Evolutionary conservation across 2,888 invertebrate species (phyloP), one percentile per base, ranked within the genome.

Genomic region (Euzetes globulus): DNA sequence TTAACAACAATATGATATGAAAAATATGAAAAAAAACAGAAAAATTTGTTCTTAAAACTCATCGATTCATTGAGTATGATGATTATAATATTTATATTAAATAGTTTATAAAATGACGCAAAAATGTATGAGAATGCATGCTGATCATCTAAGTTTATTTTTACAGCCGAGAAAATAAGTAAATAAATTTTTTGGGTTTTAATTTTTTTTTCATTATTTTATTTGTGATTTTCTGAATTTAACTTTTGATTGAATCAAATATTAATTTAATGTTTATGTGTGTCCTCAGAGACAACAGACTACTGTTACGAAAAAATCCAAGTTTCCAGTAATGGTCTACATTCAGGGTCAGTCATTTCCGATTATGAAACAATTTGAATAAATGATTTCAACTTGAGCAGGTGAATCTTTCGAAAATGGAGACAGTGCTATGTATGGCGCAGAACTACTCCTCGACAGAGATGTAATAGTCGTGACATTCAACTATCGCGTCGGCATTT

Each of bases 401-500:
- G 86, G 85, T 0, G 86, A 86, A 13, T 84, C 84, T 52, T 86
- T 84, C 79, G 83, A 83, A 74, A 80, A 80, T 4, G 85, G 84
- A 15, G 82, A 84, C 72, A 84, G 85, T 0, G 83, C 83, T 72
- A 82, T 83, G 50, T 85, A 83, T 78, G 85, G 85, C 0, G 85
- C 84, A 0, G 83, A 85, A 74, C 84, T 85, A 70, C 79, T 86
- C 50, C 84, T 86, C 47, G 84, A 84, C 75, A 81, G 84, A 65
- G 84, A 84, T 73, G 81, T 86, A 50, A 84, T 87, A 5, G 84
- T 86, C 0, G 86, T 87, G 19, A 85, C 85, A 0, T 82, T 85
- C 75, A 86, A 86, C 79, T 86, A 86, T 80, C 81, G 86, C 22
- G 82, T 87, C 0, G 85, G 85, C 73, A 82, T 85, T 7, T 81